These are phyloP conservation scores for Megalurothrips usitatus DNA, from an alignment of 2,888 invertebrate species.

Conservation along the genomic window DNA sequence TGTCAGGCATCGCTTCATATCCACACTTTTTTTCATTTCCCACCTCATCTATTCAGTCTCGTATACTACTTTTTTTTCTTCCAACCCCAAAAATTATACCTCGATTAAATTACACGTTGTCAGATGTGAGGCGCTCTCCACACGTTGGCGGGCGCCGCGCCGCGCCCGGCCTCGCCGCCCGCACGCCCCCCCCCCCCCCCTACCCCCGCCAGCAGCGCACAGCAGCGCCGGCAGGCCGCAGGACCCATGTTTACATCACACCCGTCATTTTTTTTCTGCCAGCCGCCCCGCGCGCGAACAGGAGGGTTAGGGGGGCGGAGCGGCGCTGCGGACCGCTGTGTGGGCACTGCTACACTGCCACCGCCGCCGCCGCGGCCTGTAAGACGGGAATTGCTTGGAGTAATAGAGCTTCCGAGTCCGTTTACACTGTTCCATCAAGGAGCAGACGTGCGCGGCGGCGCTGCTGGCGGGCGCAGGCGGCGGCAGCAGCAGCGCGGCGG, in stretches of 20 bases:
- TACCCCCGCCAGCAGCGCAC: background rate
- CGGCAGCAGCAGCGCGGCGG: background rate
- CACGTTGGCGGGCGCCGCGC: too few relatives aligned
- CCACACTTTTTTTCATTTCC: background rate
- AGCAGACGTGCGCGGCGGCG: background rate
- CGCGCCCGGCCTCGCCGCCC: too few relatives aligned
- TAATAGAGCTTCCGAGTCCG: constrained; percentile 20
- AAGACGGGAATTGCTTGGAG: constrained; percentile 9
- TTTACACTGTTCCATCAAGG: constrained; percentile 20
- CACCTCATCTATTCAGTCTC: background rate
- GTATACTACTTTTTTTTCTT: background rate
- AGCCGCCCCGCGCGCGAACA: background rate
- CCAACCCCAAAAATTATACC: constrained; percentile 13
- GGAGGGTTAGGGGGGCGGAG: too few relatives aligned
- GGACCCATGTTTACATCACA: constrained; percentile 17
- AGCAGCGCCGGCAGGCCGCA: background rate
- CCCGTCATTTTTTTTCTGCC: background rate
- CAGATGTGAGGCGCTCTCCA: background rate
- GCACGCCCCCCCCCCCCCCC: too few relatives aligned
- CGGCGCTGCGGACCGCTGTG: too few relatives aligned
- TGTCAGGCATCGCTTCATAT: constrained; percentile 7
- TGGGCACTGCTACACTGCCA: too few relatives aligned
- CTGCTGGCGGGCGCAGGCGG: background rate
- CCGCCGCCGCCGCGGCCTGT: background rate
- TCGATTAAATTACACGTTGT: constrained; percentile 26